Base-by-base conservation (phyloP, 2,113 vertebrate species). In the Chamaea fasciata region DNA sequence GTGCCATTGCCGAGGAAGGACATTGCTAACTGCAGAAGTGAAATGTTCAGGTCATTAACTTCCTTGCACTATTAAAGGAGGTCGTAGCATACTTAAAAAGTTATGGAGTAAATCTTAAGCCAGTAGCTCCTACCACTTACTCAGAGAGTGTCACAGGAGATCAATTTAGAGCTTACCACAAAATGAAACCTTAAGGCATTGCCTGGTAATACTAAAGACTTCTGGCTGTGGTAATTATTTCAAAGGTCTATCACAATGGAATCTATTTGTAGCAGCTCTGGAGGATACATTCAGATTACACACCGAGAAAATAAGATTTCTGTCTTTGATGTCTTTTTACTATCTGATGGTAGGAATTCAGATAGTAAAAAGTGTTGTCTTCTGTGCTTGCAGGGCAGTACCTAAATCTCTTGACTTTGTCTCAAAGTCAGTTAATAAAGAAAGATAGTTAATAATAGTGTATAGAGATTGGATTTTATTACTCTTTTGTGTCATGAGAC, bases 31-130 rank as follows among this genome's bases (percentile, higher is more conserved):
- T 60, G 67, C 53, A 84, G 53, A 92, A 92, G 27, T 52, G 46
- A 82, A 71, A 76, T 74, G 55, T 81, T 94, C 78, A 65, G 62
- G 42, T 91, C 83, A 70, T 91, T 96, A 96, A 94, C 85, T 94
- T 90, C 50, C 63, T 87, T 90, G 47, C 28, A 74, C 44, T 77
- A 13, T 47, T 87, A 83, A 37, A 88, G 39, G 39, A 90, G 63
- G 82, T 90, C 89, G 83, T 49, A 33, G 39, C 83, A 55, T 81
- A 74, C 63, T 95, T 95, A 0, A 69, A 80, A 89, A 90, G 63
- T 91, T 77, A 35, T 13, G 30, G 41, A 76, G 50, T 92, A 91
- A 90, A 91, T 95, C 59, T 95, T 89, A 79, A 87, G 39, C 55
- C 77, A 44, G 63, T 86, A 80, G 64, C 63, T 91, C 47, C 53